Base-by-base conservation (phyloP, 2,113 vertebrate genomes). In the Odontesthes bonariensis region DNA sequence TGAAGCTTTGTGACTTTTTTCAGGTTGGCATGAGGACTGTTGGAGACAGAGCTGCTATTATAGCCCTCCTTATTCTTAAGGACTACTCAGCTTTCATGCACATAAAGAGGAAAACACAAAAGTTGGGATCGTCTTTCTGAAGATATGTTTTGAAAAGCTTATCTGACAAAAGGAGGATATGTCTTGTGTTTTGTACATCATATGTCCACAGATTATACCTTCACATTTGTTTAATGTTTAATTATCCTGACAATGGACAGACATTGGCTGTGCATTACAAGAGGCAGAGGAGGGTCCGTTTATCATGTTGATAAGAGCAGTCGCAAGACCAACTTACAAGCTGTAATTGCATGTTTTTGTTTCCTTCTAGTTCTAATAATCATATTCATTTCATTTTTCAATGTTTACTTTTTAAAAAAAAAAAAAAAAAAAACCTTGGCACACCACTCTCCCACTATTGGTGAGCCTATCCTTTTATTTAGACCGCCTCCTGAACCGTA, bases 271-370 rank as follows among this genome's bases (percentile, higher is more conserved):
- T 40, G 59, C 58, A 74, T 62, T 52, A 63, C 35, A 75, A 35
- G 20, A 80, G 77, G 69, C 51, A 60, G 32, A 60, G 52, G 55
- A 75, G 49, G 49, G 77, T 86, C 69, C 51, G 75, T 89, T 91
- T 92, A 92, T 91, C 85, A 87, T 89, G 88, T 91, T 91, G 86
- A 90, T 92, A 89, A 89, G 87, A 87, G 79, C 54, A 73, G 47
- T 77, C 64, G 40, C 74, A 73, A 73, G 49, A 47, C 20, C 13
- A 61, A 46, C n/a, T 38, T 71, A 72, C 78, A 40, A 55, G 32
- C 16, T 46, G 13, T 69, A 62, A 22, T 33, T 62, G 6, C 33
- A 60, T 40, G 7, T 59, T 70, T 72, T 73, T 61, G 5, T 63
- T 38, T 66, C 33, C 44, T 54, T 33, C 75, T 86, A 69, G 75